Conservation (phyloP, 2,113 vertebrate genomes). For the Oenanthe melanoleuca region DNA sequence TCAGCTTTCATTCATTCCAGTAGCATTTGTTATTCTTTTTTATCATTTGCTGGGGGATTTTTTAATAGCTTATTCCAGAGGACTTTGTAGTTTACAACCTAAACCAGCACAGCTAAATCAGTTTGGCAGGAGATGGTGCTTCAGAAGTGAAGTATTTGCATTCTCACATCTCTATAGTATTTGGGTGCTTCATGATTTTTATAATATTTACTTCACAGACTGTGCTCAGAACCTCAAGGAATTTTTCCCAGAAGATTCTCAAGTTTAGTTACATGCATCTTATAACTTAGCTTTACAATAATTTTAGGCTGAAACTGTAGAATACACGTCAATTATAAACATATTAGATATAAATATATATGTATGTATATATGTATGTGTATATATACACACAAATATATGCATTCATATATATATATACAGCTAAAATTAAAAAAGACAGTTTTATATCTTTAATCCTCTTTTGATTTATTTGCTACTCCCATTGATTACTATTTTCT, state of each 20-base stretch:
- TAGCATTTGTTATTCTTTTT: neutral
- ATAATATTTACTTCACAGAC: neutral
- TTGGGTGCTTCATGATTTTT: neutral
- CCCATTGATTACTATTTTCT: neutral
- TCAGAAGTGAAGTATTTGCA: neutral
- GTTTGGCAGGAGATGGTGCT: neutral
- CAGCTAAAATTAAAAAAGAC: neutral
- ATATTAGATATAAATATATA: neutral
- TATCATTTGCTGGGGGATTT: fast-evolving
- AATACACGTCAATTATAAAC: neutral
- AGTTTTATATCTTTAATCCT: neutral
- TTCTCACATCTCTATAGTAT: neutral
- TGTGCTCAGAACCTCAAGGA: neutral
- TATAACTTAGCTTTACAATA: neutral
- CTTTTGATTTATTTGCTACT: neutral
- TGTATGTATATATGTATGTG: too few relatives aligned
- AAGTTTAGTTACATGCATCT: neutral
- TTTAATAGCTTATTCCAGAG: neutral
- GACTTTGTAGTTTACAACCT: neutral
- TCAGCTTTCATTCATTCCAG: neutral
- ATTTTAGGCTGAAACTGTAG: neutral
- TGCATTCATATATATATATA: neutral
- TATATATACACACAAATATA: neutral
- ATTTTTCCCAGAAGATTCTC: neutral
- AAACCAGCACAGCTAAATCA: neutral